Conservation (phyloP, 2,113 vertebrate genomes). For the Myotis yumanensis region DNA sequence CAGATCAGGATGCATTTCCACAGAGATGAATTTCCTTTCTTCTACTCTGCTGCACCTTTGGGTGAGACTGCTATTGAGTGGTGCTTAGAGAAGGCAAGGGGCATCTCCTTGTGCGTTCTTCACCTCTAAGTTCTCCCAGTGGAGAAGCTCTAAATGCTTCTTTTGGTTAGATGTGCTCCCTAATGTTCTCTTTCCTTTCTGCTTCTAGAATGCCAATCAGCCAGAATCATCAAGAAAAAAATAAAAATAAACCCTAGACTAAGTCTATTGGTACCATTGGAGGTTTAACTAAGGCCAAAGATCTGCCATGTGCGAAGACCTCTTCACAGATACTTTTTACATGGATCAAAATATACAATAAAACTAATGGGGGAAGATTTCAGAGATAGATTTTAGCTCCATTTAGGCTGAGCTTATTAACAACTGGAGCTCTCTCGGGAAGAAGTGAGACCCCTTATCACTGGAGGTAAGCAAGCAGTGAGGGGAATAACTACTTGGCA, state of each 20-base stretch:
- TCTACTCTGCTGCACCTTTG: slow-evolving; percentile 4
- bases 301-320: not conserved
- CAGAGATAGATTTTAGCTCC: not conserved
- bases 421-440: not conserved
- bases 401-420: not conserved
- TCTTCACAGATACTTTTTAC: not conserved
- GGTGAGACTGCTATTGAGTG: not conserved
- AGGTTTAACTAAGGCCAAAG: not conserved
- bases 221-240: not conserved
- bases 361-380: not conserved
- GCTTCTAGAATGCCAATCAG: slow-evolving; percentile 40
- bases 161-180: slow-evolving; percentile 40
- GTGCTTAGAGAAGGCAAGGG: slow-evolving; percentile 38
- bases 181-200: slow-evolving; percentile 32
- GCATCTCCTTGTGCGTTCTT: slow-evolving; percentile 11
- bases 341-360: not conserved
- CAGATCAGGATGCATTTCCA: not conserved
- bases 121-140: slow-evolving; percentile 27
- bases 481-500: not conserved
- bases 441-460: not conserved
- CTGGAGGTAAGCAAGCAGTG: not conserved
- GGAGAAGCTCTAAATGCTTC: not conserved
- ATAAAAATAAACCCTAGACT: not conserved
- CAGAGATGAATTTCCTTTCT: slow-evolving; percentile 35
- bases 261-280: not conserved